These are phyloP conservation scores for Vanessa tameamea DNA, from an alignment of 1,140 invertebrate genomes.

Conservation along the genomic window DNA sequence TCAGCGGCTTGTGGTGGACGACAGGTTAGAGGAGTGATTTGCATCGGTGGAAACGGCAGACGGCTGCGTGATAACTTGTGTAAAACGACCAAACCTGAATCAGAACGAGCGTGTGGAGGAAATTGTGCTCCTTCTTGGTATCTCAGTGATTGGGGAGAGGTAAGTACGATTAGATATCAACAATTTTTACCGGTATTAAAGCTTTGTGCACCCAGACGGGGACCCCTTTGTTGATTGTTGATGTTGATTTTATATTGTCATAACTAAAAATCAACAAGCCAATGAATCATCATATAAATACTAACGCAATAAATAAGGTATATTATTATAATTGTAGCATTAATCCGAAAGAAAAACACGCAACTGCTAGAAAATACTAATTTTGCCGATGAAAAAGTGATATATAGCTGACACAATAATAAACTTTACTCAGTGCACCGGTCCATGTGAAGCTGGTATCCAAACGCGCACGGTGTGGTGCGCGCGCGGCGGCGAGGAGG, in stretches of 20 bases:
- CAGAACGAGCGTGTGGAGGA: conserved; percentile 66
- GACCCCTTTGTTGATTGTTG: no score
- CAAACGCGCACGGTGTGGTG: conserved; percentile 75
- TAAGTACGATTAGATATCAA: conserved; percentile 34
- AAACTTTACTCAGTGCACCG: conserved; percentile 59
- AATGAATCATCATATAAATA: no score
- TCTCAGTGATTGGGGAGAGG: conserved; percentile 83
- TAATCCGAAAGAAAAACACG: no score
- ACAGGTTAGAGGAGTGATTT: conserved; percentile 81
- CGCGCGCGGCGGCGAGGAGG: conserved; percentile 57
- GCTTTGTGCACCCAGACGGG: no score
- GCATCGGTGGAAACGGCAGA: conserved; percentile 78
- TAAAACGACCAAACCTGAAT: conserved; percentile 57
- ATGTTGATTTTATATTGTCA: no score
- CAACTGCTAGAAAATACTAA: no score
- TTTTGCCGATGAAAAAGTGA: no score
- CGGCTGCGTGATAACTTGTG: conserved; percentile 65
- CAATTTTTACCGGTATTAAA: no score
- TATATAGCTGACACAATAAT: no score
- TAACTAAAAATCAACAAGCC: no score
- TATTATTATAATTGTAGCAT: no score
- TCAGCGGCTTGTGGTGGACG: conserved; percentile 83
- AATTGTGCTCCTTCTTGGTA: conserved; percentile 81
- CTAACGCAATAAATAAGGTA: no score
- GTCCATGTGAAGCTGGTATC: conserved; percentile 72